These are phyloP conservation scores for Hypanus sabinus DNA, from an alignment of 2,113 vertebrate genomes.

Conservation along the genomic window DNA sequence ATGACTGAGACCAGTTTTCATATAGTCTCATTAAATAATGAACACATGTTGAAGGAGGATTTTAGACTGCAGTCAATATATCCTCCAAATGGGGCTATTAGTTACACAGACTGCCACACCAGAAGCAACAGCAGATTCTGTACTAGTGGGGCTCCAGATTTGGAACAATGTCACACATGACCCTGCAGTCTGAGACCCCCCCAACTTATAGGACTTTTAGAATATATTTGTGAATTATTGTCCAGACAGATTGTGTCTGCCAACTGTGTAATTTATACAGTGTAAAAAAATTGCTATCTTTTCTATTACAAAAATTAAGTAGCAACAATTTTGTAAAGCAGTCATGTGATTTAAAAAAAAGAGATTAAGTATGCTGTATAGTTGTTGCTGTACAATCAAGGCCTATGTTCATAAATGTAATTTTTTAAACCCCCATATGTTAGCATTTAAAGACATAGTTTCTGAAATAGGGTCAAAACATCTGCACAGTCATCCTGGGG, in stretches of 20 bases:
- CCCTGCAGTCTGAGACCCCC: slow-evolving; percentile 46
- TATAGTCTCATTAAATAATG: slow-evolving; percentile 98
- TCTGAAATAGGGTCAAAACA: neutral
- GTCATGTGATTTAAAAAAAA: slow-evolving; percentile 73
- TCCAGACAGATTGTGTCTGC: slow-evolving; percentile 69
- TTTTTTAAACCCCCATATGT: slow-evolving; percentile 9
- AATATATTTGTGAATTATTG: slow-evolving; percentile 72
- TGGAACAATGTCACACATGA: slow-evolving; percentile 96
- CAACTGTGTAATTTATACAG: slow-evolving; percentile 95
- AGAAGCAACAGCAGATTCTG: slow-evolving; percentile 92
- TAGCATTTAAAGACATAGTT: slow-evolving; percentile 12
- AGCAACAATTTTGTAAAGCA: slow-evolving; percentile 91
- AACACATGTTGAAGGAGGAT: slow-evolving; percentile 98
- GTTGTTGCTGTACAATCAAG: slow-evolving; percentile 79
- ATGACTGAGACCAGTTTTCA: slow-evolving; percentile 99
- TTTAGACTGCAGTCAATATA: slow-evolving; percentile 98
- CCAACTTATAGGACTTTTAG: slow-evolving; percentile 15
- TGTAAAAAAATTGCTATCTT: slow-evolving; percentile 98
- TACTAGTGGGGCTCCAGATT: slow-evolving; percentile 89
- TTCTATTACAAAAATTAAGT: slow-evolving; percentile 86
- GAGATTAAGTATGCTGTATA: slow-evolving; percentile 79
- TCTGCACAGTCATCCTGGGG: neutral
- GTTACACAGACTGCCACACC: slow-evolving; percentile 92
- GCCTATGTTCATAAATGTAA: slow-evolving; percentile 51
- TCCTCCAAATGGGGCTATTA: slow-evolving; percentile 86